phyloP scores from a whole-genome alignment of 1,140 invertebrate genomes.

The Drosophila sucinea region DNA sequence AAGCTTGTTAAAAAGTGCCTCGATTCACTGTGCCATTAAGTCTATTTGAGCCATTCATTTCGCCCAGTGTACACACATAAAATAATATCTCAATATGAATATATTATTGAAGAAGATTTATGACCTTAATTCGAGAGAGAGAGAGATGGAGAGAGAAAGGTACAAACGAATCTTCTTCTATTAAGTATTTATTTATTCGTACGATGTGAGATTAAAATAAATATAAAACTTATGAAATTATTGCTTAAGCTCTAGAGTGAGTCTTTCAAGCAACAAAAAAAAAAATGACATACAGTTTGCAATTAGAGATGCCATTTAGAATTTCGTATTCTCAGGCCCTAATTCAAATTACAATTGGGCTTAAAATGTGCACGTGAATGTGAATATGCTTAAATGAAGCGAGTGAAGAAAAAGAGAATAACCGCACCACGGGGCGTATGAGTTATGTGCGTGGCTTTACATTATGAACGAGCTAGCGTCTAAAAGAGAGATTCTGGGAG shows the following conservation, averaged over 20 bases:
- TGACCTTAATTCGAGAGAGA: slow-evolving; percentile 22
- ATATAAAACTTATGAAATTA: neutral
- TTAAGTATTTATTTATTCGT: slow-evolving; percentile 7
- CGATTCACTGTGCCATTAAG: no score
- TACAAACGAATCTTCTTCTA: slow-evolving; percentile 28
- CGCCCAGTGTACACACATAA: slow-evolving; percentile 28
- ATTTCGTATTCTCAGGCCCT: slow-evolving; percentile 12
- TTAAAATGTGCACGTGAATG: slow-evolving; percentile 63
- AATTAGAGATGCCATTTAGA: slow-evolving; percentile 1
- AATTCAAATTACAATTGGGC: slow-evolving; percentile 68
- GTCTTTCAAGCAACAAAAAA: no score
- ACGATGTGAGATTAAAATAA: neutral
- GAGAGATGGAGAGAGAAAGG: neutral
- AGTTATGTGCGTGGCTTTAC: slow-evolving; percentile 55
- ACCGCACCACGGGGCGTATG: slow-evolving; percentile 60
- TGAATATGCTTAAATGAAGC: slow-evolving; percentile 65
- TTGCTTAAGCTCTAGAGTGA: no score
- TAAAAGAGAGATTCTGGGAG: neutral
- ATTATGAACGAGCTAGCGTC: slow-evolving; percentile 14
- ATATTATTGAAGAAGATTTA: slow-evolving; percentile 73
- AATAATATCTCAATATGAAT: slow-evolving; percentile 74
- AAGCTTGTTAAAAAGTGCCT: no score
- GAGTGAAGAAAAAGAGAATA: slow-evolving; percentile 16
- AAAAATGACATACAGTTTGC: neutral
- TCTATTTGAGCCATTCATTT: neutral